Percentiles rank a stretch among this genome's conserved stretches.
These are phyloP conservation scores for Syngnathus rostellatus DNA, from an alignment of 2,797 vertebrate genomes.

Conservation along the genomic window DNA sequence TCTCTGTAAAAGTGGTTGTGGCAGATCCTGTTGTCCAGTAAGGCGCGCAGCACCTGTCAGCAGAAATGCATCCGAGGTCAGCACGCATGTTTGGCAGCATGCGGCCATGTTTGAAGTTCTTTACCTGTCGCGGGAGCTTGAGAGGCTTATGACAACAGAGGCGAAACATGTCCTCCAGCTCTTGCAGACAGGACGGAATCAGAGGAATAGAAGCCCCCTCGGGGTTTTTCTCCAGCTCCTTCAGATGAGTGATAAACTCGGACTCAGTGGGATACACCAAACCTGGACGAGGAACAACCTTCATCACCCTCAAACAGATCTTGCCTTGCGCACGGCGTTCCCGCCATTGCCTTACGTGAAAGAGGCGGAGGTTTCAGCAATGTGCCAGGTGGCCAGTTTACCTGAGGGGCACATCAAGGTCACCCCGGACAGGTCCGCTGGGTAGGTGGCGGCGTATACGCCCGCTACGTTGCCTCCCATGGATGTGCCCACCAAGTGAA, in stretches of 20 bases:
- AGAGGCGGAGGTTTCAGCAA: neutral
- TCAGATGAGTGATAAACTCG: constrained; percentile 39
- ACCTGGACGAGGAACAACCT: constrained; percentile 19
- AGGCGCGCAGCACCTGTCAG: constrained; percentile 43
- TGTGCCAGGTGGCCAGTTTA: constrained; percentile 18
- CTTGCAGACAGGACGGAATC: constrained; percentile 36
- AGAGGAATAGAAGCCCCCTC: constrained; percentile 33
- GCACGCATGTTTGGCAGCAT: neutral
- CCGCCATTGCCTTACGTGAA: neutral
- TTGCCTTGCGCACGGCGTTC: neutral
- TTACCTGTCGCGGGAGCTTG: constrained; percentile 42
- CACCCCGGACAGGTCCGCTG: constrained; percentile 26
- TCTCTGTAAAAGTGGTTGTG: constrained; percentile 57
- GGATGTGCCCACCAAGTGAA: constrained; percentile 50
- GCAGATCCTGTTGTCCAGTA: constrained; percentile 49
- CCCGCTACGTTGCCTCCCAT: constrained; percentile 57
- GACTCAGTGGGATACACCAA: constrained; percentile 46
- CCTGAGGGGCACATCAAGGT: constrained; percentile 54
- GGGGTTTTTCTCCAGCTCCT: constrained; percentile 35
- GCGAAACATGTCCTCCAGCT: constrained; percentile 44
- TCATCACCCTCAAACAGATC: neutral
- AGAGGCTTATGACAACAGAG: constrained; percentile 35
- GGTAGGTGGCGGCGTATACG: constrained; percentile 44
- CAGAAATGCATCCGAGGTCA: constrained; percentile 7
- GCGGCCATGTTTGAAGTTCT: neutral